Base-by-base conservation (phyloP, 2,113 vertebrate genomes). In the Loxodonta africana region DNA sequence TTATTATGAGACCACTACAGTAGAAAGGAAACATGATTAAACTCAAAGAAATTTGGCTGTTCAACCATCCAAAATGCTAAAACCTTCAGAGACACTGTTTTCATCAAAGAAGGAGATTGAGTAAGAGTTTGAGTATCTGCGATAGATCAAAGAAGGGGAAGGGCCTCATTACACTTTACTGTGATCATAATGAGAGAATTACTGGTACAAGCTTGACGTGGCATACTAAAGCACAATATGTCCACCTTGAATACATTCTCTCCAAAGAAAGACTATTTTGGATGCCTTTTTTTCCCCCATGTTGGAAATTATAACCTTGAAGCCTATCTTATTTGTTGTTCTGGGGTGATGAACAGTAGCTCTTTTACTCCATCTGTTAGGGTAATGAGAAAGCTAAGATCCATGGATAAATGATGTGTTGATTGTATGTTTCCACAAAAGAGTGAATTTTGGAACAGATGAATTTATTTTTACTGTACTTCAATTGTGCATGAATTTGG, bases 41-140 rank as follows among this genome's bases (percentile, higher is more conserved):
- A 65, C 33, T 82, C 76, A 92, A 7, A 74, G 44, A 44, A 69
- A 60, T 77, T 65, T 90, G 25, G 67, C 81, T 60, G 30, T 63
- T 94, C 84, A 92, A 21, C 74, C 92, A 67, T 83, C 46, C 81
- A 95, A 95, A 95, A 80, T 95, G 89, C 48, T 87, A 15, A 96
- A 92, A 57, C 46, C 51, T 17, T 90, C 76, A 21, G 76, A 80
- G 44, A 83, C 51, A 25, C 44, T 30, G 0, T 93, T 90, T 90
- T 92, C 85, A 73, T 44, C 76, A 57, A 67, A 83, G 92, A 30
- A 51, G 91, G 62, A 83, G 77, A 83, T 0, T 92, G 77, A 94
- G 71, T 97, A 78, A 97, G 94, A 90, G n/a, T 93, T 60, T 41
- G 48, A 48, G 48, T 48, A 4, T 65, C 67, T 87, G 46, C 41